Conservation (phyloP, 2,797 vertebrate species). For the Microctenopoma lineatum region DNA sequence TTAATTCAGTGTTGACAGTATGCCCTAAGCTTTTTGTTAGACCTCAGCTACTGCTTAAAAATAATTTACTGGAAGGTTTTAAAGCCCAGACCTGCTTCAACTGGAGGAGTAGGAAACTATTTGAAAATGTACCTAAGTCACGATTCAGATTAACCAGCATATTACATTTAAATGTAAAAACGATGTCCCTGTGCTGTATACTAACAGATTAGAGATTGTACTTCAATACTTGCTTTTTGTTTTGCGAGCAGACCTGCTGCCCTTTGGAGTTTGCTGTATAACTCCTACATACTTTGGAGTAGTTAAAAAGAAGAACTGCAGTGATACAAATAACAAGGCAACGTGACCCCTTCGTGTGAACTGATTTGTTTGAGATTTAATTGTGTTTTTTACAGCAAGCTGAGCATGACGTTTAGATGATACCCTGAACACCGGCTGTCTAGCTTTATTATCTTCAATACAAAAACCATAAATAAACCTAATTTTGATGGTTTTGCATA, state of each 20-base stretch:
- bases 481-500: constrained; percentile 5
- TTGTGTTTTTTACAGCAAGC: background rate
- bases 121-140: background rate
- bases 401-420: background rate
- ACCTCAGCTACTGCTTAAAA: background rate
- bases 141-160: background rate
- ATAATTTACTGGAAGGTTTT: background rate
- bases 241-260: background rate
- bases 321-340: background rate
- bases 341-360: background rate
- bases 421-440: background rate
- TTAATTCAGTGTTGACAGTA: background rate
- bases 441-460: constrained; percentile 18
- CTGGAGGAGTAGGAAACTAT: background rate
- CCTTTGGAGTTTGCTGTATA: constrained; percentile 8
- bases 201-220: background rate
- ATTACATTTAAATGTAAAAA: constrained; percentile 2
- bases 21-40: background rate
- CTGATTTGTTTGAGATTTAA: background rate
- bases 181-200: background rate
- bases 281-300: constrained; percentile 14
- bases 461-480: background rate
- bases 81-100: background rate
- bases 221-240: background rate
- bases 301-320: background rate